Base-by-base conservation (phyloP, 2,888 invertebrate species). In the Ypsolopha sequella region DNA sequence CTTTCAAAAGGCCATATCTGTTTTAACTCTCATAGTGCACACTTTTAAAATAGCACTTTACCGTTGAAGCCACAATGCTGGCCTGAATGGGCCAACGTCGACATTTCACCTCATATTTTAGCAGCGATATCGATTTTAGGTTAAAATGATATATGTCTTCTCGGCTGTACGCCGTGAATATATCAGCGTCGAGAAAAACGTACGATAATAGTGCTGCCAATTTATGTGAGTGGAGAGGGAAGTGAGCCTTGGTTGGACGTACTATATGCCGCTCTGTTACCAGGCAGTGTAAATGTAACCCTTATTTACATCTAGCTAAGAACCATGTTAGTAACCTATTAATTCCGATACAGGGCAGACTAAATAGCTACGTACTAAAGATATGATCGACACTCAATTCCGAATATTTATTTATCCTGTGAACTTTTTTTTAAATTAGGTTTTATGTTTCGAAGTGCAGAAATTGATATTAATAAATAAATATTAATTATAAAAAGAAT, bases 71-170 rank as follows among this genome's bases (percentile, higher is more conserved):
- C 43, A 24, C 24, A 24, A 24, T 24, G 24, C 24, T 24, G 24
- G 24, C 24, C 24, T 4, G 24, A 24, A 24, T 24, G 2, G 24
- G 24, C 43, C 11, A 7, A 14, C 43, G n/a, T 14, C 13, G 43
- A 11, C 14, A 8, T 11, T 14, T 43, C 43, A 14, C 43, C 33
- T 33, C 51, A 51, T 51, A 51, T 45, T 39, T 51, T 38, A 38
- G 41, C 36, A 4, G 36, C 50, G 50, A 45, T 52, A 52, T 52
- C 52, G 50, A 50, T 46, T 41, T 14, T 33, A 46, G 41, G 49
- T 50, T 36, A 43, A 49, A 50, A 52, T 52, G 52, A 52, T 50
- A 38, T 50, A 52, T 45, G 52, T 13, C 44, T 50, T 38, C 48
- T 43, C 50, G 43, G 11, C 47, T 39, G 48, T 45, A 50, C 45